phyloP scores from a whole-genome alignment of 1,140 invertebrate species.

The Diorhabda carinulata region DNA sequence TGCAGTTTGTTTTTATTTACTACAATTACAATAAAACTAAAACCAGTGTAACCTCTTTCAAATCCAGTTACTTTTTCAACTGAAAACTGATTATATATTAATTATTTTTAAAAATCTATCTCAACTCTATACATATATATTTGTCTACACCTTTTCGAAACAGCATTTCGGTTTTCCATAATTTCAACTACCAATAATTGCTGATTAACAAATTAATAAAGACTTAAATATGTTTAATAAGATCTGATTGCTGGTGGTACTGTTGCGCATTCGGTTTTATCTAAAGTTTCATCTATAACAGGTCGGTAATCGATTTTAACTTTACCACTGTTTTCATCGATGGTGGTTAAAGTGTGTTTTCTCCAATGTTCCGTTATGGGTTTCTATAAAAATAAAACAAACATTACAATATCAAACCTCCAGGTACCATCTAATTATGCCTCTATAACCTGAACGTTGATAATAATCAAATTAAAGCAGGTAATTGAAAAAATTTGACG shows the following conservation, averaged over 20 bases:
- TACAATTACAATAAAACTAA: no score
- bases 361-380: conserved; percentile 75
- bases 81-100: no score
- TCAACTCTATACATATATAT: no score
- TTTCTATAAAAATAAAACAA: conserved; percentile 15
- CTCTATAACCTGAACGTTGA: not conserved
- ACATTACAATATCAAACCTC: not conserved
- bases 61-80: no score
- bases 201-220: no score
- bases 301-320: conserved; percentile 76
- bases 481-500: not conserved
- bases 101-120: no score
- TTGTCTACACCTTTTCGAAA: no score
- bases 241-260: conserved; percentile 70
- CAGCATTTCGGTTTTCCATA: no score
- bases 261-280: conserved; percentile 65
- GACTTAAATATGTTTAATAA: conserved; percentile 52
- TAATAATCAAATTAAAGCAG: not conserved
- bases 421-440: not conserved
- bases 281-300: conserved; percentile 83
- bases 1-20: no score
- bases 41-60: no score
- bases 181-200: no score
- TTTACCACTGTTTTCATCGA: conserved; percentile 65
- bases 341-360: conserved; percentile 79